phyloP scores from a whole-genome alignment of 2,888 invertebrate species.

The Drosophila engyochracea region DNA sequence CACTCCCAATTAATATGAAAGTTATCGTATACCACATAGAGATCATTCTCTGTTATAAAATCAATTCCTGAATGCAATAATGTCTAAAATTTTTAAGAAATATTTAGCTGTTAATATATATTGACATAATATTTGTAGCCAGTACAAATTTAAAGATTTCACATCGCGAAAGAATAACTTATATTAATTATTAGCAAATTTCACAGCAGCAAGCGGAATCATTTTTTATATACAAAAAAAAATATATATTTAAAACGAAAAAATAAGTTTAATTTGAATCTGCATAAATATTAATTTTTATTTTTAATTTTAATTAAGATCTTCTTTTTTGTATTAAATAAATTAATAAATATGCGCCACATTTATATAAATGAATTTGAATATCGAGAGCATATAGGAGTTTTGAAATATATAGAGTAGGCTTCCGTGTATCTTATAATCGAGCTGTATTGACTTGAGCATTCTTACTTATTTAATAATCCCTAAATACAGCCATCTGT shows the following conservation, averaged over 20 bases:
- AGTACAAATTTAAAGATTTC: neutral
- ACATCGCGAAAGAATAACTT: neutral
- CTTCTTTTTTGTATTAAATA: neutral
- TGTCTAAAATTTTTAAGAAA: neutral
- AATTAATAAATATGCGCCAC: neutral
- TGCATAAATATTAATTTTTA: neutral
- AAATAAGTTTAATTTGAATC: neutral
- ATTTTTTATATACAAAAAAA: neutral
- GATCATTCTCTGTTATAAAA: neutral
- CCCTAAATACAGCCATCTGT: neutral
- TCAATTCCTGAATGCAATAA: neutral
- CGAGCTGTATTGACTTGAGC: neutral
- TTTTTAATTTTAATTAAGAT: neutral
- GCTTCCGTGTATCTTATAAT: neutral
- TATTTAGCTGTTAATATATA: neutral
- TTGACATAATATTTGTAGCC: neutral
- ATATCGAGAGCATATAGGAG: neutral
- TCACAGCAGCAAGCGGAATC: neutral
- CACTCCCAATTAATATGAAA: accelerated
- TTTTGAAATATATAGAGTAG: neutral
- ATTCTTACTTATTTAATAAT: neutral
- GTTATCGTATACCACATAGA: neutral
- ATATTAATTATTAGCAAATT: neutral
- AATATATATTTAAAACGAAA: neutral
- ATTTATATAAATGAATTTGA: neutral